A percentile compares a stretch with the other conserved stretches of the same genome.
These are phyloP conservation scores for Butastur rufipennis DNA, from an alignment of 2,113 vertebrate species.

Conservation along the genomic window DNA sequence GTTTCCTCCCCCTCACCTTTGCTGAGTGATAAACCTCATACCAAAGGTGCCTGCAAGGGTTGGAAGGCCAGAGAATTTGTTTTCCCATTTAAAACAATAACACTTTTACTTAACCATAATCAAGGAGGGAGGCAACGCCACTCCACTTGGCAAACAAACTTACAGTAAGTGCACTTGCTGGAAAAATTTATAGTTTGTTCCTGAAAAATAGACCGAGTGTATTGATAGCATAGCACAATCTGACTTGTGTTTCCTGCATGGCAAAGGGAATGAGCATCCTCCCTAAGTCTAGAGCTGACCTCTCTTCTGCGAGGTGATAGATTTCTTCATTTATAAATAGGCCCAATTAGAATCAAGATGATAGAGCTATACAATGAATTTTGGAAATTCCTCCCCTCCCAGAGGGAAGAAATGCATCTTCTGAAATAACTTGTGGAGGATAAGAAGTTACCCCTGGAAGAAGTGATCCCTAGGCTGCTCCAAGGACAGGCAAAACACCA, in stretches of 20 bases:
- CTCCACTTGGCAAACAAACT: conserved; percentile 16
- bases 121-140: background rate
- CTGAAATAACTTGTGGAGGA: background rate
- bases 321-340: background rate
- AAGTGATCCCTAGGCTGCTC: background rate
- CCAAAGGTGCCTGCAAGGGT: background rate
- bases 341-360: background rate
- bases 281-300: background rate
- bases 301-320: background rate
- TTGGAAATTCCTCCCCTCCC: background rate
- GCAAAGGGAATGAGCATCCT: background rate
- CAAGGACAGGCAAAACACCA: background rate
- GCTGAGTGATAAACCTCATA: background rate
- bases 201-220: background rate
- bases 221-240: background rate
- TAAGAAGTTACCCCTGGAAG: background rate
- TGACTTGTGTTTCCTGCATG: background rate
- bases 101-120: background rate
- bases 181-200: conserved; percentile 1
- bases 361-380: background rate
- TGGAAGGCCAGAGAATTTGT: background rate
- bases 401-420: background rate
- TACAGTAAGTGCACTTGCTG: background rate
- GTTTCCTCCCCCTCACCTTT: background rate
- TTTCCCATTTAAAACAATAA: background rate